Conservation (phyloP, 2,797 vertebrate genomes). For the Anisognathus igniventris region DNA sequence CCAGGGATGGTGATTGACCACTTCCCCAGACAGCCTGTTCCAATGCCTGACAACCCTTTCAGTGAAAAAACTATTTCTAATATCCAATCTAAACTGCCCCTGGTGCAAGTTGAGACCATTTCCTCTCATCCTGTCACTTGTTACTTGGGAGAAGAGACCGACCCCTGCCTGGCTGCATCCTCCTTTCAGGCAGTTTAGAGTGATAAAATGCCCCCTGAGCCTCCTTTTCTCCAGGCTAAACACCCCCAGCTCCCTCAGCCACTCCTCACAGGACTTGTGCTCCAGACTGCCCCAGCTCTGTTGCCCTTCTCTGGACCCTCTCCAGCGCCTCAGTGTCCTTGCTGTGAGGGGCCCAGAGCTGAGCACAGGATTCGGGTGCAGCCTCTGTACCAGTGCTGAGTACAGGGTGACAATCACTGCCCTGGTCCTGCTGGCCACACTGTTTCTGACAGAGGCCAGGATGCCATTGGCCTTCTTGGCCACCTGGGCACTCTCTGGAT, state of each 20-base stretch:
- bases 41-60: not conserved
- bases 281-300: fast-evolving
- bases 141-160: not conserved
- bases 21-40: not conserved
- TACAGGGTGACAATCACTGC: not conserved
- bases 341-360: not conserved
- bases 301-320: not conserved
- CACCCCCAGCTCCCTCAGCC: not conserved
- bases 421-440: not conserved
- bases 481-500: not conserved
- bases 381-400: too few relatives aligned
- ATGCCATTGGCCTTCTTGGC: not conserved
- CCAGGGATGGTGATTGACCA: not conserved
- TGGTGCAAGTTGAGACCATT: not conserved
- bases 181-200: not conserved
- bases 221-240: not conserved
- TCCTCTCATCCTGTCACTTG: not conserved
- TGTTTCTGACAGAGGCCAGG: not conserved
- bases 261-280: not conserved
- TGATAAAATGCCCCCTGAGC: not conserved
- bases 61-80: not conserved
- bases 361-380: fast-evolving
- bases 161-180: not conserved
- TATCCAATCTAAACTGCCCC: not conserved
- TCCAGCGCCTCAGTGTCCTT: not conserved